A percentile compares a stretch with the other conserved stretches of the same genome.
Conservation (phyloP, 2,113 vertebrate genomes). For the Leptocoma aspasia region DNA sequence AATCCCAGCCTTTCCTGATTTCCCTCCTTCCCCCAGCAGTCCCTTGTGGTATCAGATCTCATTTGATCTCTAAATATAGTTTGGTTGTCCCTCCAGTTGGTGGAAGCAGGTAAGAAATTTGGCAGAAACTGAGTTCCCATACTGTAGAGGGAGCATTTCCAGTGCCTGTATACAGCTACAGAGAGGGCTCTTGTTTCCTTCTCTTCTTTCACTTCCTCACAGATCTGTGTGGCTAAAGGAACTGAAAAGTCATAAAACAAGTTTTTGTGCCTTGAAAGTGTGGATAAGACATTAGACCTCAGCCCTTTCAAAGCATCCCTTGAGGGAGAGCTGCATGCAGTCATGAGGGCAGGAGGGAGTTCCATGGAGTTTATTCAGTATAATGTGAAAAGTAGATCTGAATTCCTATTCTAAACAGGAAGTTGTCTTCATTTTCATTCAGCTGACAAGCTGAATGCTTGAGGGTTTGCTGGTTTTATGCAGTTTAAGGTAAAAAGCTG, state of each 20-base stretch:
- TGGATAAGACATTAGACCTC: not conserved
- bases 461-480: not conserved
- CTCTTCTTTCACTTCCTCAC: not conserved
- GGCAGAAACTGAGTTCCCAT: not conserved
- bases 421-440: not conserved
- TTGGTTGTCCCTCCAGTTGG: not conserved
- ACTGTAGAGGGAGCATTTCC: not conserved
- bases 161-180: not conserved
- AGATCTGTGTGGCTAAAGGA: not conserved
- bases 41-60: accelerated
- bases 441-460: not conserved
- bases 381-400: not conserved
- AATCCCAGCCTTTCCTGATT: not conserved
- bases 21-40: not conserved
- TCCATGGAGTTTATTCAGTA: not conserved
- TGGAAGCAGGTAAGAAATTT: not conserved
- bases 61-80: not conserved
- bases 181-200: not conserved
- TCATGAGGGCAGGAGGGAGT: not conserved
- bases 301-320: not conserved
- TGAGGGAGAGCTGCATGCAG: not conserved
- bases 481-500: not conserved
- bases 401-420: not conserved
- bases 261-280: not conserved
- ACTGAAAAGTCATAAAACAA: not conserved